Base-by-base conservation (phyloP, 2,888 invertebrate species). In the Drosophila algonquin region DNA sequence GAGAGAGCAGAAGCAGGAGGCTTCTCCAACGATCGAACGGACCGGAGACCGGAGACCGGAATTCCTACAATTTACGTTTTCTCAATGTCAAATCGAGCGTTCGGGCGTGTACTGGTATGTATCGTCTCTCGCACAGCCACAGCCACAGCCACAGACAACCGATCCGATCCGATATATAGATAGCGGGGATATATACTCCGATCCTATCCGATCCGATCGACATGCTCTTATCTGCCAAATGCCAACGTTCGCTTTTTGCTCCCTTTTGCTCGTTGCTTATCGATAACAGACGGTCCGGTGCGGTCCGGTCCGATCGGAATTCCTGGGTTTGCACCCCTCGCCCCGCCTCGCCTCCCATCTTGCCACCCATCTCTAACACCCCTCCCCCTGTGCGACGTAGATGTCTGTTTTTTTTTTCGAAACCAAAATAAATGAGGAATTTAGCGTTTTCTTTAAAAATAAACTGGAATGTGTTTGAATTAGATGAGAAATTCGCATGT, bases 381-480 rank as follows among this genome's bases (percentile, higher is more conserved):
- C 54, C 40, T 21, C 24, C 46, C 30, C 14, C 14, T 21, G 27
- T 10, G 40, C 7, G 40, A 14, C 40, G 6, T 51, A 55, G 51
- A 16, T 50, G 63, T 55, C 10, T 62, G 59, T 57, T 55, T 46
- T 27, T 68, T 69, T 57, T 32, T 56, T 69, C 54, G 63, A 53
- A 59, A 83, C 79, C 73, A 73, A 85, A 85, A 85, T 85, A 85
- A 80, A 82, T 82, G 40, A 89, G 80, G 88, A 89, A 85, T 85
- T 77, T 85, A 74, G 89, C 87, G 89, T 80, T 75, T 76, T 80
- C 83, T 69, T 85, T 88, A 89, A 80, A 85, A 85, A 85, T 85
- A 85, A 85, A 89, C 83, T 82, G 89, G 85, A 86, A 85, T 85
- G 89, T 85, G 73, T 77, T 85, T 73, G 74, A 86, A 89, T 89